phyloP scores from a whole-genome alignment of 2,888 invertebrate species.

The Scrobipalpa costella region DNA sequence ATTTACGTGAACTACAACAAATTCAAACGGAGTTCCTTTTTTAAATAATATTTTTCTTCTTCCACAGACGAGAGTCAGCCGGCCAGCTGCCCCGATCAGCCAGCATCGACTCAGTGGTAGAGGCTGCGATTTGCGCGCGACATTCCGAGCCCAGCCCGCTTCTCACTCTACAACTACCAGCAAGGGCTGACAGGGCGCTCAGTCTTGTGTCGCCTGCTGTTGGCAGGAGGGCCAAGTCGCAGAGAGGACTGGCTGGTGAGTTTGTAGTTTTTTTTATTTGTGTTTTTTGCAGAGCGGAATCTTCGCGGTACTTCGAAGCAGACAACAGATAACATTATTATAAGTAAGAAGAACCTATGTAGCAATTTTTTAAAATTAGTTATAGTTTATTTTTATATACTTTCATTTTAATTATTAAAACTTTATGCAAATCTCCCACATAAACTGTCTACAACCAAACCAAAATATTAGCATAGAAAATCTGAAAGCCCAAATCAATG shows the following conservation, averaged over 20 bases:
- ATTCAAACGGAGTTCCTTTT: not conserved
- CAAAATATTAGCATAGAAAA: no score
- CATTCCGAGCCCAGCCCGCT: slow-evolving; percentile 71
- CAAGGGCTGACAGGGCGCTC: slow-evolving; percentile 75
- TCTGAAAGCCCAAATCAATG: no score
- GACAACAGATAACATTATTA: no score
- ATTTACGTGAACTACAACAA: no score
- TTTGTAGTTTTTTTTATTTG: slow-evolving; percentile 3
- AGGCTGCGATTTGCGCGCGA: slow-evolving; percentile 83
- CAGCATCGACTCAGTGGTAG: slow-evolving; percentile 90
- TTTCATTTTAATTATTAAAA: no score
- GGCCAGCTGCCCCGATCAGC: slow-evolving; percentile 86
- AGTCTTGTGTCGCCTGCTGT: slow-evolving; percentile 88
- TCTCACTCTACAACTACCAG: slow-evolving; percentile 53
- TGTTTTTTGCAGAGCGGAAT: not conserved
- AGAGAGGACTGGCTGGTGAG: slow-evolving; percentile 87
- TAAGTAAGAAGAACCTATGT: no score
- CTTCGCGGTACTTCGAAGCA: not conserved
- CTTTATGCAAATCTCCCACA: no score
- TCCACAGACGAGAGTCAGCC: slow-evolving; percentile 75
- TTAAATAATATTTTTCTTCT: slow-evolving; percentile 16
- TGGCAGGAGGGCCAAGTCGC: slow-evolving; percentile 88
- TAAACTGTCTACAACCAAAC: no score
- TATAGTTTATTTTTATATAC: no score
- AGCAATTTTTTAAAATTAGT: no score